Evolutionary conservation across 2,113 vertebrate species (phyloP).

Genomic region (Seriola aureovittata): DNA sequence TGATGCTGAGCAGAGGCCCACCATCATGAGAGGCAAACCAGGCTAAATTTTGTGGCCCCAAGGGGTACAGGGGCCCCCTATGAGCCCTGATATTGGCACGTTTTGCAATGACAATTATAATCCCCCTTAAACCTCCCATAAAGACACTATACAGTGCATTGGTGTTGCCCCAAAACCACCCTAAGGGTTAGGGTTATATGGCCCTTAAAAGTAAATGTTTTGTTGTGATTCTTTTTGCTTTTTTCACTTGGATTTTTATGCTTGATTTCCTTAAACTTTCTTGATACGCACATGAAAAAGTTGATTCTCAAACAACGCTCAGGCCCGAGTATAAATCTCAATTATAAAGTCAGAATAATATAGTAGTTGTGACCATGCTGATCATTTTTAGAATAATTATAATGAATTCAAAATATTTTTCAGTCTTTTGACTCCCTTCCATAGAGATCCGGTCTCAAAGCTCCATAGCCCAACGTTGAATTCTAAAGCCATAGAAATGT

Average conservation of each 20-base stretch:
- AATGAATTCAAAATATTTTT: slow-evolving; percentile 15
- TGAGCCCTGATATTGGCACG: too few species aligned
- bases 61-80: too few species aligned
- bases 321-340: neutral
- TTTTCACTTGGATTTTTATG: neutral
- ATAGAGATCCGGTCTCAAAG: slow-evolving; percentile 36
- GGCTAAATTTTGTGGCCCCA: too few species aligned
- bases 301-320: neutral
- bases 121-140: too few species aligned
- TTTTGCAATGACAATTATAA: too few species aligned
- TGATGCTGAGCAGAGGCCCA: too few species aligned
- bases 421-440: slow-evolving; percentile 26
- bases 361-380: neutral
- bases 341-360: slow-evolving; percentile 1
- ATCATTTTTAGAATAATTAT: slow-evolving; percentile 1
- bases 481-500: slow-evolving; percentile 77
- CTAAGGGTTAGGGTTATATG: too few species aligned
- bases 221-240: neutral
- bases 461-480: slow-evolving; percentile 53
- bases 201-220: neutral
- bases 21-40: too few species aligned
- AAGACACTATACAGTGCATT: too few species aligned
- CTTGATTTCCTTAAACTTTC: neutral
- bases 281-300: neutral
- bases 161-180: too few species aligned